Conservation (phyloP, 2,888 invertebrate species). For the Strigamia maritima region DNA sequence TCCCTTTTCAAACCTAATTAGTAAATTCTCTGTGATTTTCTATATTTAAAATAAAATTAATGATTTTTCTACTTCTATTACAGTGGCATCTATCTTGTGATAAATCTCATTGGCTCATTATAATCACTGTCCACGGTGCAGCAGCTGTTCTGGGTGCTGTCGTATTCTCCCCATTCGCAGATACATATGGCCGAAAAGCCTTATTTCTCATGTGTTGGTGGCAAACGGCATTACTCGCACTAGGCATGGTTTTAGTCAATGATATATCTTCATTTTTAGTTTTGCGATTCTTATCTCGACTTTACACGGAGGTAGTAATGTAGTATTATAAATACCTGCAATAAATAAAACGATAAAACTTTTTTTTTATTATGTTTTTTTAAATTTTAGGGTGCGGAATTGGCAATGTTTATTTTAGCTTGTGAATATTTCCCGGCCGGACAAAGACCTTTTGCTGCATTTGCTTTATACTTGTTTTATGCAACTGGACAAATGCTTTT, state of each 20-base stretch:
- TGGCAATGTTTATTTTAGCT: constrained; percentile 36
- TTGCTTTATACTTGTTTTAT: constrained; percentile 35
- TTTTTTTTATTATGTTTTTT: background rate
- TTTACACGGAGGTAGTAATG: constrained; percentile 34
- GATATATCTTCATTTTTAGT: constrained; percentile 37
- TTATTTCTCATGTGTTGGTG: constrained; percentile 38
- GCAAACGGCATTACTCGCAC: constrained; percentile 33
- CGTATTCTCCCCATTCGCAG: constrained; percentile 37
- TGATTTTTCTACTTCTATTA: background rate
- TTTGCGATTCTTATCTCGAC: constrained; percentile 30
- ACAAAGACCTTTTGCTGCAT: constrained; percentile 38
- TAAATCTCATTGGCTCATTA: background rate
- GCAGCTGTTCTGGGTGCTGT: constrained; percentile 36
- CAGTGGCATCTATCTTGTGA: constrained; percentile 36
- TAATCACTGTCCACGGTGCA: constrained; percentile 29
- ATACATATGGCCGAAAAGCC: constrained; percentile 35
- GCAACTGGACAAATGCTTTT: constrained; percentile 36
- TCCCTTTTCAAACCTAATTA: no score
- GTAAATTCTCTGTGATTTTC: no score
- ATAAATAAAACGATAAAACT: background rate
- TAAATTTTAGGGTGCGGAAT: constrained; percentile 33
- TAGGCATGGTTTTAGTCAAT: constrained; percentile 37
- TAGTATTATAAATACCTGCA: background rate
- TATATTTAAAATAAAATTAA: no score
- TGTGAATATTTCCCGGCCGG: constrained; percentile 34